Base-by-base conservation (phyloP, 1,140 invertebrate genomes). In the Eufriesea mexicana region DNA sequence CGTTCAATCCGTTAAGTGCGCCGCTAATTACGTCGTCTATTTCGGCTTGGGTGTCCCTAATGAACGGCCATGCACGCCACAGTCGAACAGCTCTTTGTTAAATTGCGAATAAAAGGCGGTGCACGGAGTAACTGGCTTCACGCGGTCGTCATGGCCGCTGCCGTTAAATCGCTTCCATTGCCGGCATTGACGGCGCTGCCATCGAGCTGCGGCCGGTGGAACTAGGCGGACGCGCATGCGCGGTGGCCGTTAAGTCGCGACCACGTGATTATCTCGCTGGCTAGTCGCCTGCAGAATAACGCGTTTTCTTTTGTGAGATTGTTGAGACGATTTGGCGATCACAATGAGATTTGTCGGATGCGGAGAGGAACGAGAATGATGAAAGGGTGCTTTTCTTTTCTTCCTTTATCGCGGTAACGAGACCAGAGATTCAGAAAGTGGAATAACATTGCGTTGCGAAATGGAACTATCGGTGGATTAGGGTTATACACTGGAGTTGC, bases 21-120 rank as follows among this genome's bases (percentile, higher is more conserved):
- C 78, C 71, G 68, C 70, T 80, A 80, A 80, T 80, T 73, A 45
- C 68, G 35, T 80, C 47, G 23, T 80, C 78, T 45, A 54, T 80
- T 64, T 73, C 18, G 47, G 25, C 16, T 28, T 35, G 0, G 35
- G 45, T 73, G 57, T 45, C 78, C 35, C 47, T 80, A 80, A 80
- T 64, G 68, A 73, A 25, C 28, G 47, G 47, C 4, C 47, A 35
- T 51, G 57, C 25, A 18, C 20, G 5, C 2, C 18, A 12, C 68
- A 45, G 64, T 80, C 47, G 57, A 45, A 54, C 14, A 8, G 14
- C 68, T 64, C 68, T 54, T 64, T 61, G 47, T 80, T 73, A n/a
- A 73, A 80, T 73, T 73, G 35, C 18, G 49, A 79, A 79, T 35
- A 51, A 54, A 72, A 72, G 57, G 14, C 12, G 72, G 20, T 35